Base-by-base conservation (phyloP, 2,888 invertebrate species). In the Ceriagrion tenellum region DNA sequence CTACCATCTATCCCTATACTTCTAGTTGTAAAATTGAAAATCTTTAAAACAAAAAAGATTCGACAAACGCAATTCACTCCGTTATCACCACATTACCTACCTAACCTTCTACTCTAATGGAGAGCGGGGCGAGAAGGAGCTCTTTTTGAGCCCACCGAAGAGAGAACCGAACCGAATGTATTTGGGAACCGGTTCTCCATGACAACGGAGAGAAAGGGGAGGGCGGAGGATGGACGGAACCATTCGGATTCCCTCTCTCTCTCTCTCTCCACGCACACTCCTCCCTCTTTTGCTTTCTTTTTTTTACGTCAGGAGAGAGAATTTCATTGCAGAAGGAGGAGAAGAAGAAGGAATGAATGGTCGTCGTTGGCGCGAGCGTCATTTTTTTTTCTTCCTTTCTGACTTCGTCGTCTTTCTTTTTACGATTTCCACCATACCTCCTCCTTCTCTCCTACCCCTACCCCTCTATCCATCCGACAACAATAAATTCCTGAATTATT, bases 401-500 rank as follows among this genome's bases (percentile, higher is more conserved):
- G 13, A 59, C 3, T 1, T 59, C 59, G 59, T 59, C 18, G 81
- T 81, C 81, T 3, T 35, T 35, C n/a, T n/a, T 35, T 81, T 81
- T 81, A 81, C 81, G 35, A 81, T 81, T 81, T 35, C 35, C 47
- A 2, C 47, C 47, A 47, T 8, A n/a, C 47, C 47, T 2, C 47
- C 47, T 47, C 47, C 8, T 8, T 47, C 47, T 47, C 47, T 47
- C 47, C 47, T 8, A 4, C 47, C 47, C 47, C 47, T 47, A 2
- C 47, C 16, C 81, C 81, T 35, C 81, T 35, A 2, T 81, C 35
- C 81, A 35, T 13, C 35, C 81, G 81, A 81, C 81, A 81, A 81
- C 81, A 81, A 81, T 81, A 81, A 81, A 81, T 81, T 81, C 81
- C 81, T 81, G 81, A 81, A 81, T 81, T 81, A 81, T 81, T 81